A percentile compares a stretch with the other conserved stretches of the same genome.
phyloP scores from a whole-genome alignment of 1,140 invertebrate species.

The Aphelenchoides besseyi region DNA sequence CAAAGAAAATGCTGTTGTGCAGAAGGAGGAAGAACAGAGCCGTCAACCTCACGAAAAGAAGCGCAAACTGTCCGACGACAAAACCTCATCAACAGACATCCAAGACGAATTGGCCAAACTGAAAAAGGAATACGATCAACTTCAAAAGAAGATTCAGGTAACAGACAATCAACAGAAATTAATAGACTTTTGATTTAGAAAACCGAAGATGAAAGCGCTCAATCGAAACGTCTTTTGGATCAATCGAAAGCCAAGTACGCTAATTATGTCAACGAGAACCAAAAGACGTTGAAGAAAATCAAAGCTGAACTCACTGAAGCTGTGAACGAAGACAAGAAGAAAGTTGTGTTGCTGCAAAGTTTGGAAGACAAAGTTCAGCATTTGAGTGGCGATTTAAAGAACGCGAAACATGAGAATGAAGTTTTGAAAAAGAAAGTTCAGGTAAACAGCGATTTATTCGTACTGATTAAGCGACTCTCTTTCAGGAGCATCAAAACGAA shows the following conservation, averaged over 20 bases:
- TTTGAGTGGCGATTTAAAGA: conserved; percentile 13
- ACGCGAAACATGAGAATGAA: conserved; percentile 1
- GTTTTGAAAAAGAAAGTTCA: conserved; percentile 14
- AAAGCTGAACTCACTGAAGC: background rate
- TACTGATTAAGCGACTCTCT: conserved; percentile 24
- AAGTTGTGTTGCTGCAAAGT: conserved; percentile 8
- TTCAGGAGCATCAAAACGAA: conserved; percentile 6
- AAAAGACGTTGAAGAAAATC: conserved; percentile 11
- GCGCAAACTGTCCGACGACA: conserved; percentile 1
- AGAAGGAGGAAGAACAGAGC: too few species aligned
- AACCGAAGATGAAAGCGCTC: background rate
- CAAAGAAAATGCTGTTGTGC: background rate
- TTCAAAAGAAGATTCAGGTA: conserved; percentile 26
- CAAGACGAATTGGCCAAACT: background rate
- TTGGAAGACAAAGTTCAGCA: conserved; percentile 21
- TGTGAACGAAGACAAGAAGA: conserved; percentile 6
- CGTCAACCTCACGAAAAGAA: conserved; percentile 13
- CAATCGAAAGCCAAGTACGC: background rate
- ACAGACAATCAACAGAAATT: background rate
- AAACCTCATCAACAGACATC: background rate
- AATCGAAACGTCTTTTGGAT: background rate
- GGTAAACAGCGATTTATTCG: conserved; percentile 12
- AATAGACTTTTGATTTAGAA: background rate
- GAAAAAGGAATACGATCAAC: conserved; percentile 18
- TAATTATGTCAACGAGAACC: background rate